Evolutionary conservation across 2,113 vertebrate species (phyloP), one percentile per base, ranked within the genome.

Genomic region (Xyliphius kryptos): DNA sequence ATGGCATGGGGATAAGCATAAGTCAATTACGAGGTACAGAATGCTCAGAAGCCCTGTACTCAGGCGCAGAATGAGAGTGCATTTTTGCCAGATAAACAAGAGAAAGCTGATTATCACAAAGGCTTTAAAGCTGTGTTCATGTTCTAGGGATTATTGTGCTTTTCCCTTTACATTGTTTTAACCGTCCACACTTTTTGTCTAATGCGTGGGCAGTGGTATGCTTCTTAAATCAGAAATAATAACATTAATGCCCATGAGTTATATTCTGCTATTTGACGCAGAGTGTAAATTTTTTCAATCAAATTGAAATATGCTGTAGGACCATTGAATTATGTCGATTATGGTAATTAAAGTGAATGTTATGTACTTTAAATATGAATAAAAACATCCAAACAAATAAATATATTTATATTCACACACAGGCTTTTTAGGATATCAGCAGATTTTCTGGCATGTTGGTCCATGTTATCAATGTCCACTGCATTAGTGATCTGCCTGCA

Each of bases 61-160:
- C 36, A 67, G 49, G 55, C 13, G 38, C 46, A 65, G 72, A 81
- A 76, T 72, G 66, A 71, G 79, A 81, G 79, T 77, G 77, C 80
- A 82, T 84, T 83, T 85, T 83, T 83, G 81, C 80, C 77, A 82
- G 72, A 76, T 76, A 74, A 66, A 81, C 73, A 83, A 78, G 75
- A 78, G 74, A 82, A 83, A 80, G 80, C 80, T 84, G 83, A 86
- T 86, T 83, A 82, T 79, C 72, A 67, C 77, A 79, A 81, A 82
- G 51, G 52, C 61, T 61, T 66, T 73, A 56, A 56, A 61, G 67
- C 63, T 46, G 46, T 50, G n/a, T 60, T 61, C n/a, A 51, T 50
- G 15, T 43, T 32, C n/a, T 51, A 66, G 63, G 47, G 40, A 57
- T 50, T 66, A 43, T 26, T 55, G 10, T 19, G 19, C 2, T 21